Base-by-base conservation (phyloP, 2,888 invertebrate species). In the Eristalis intricaria region DNA sequence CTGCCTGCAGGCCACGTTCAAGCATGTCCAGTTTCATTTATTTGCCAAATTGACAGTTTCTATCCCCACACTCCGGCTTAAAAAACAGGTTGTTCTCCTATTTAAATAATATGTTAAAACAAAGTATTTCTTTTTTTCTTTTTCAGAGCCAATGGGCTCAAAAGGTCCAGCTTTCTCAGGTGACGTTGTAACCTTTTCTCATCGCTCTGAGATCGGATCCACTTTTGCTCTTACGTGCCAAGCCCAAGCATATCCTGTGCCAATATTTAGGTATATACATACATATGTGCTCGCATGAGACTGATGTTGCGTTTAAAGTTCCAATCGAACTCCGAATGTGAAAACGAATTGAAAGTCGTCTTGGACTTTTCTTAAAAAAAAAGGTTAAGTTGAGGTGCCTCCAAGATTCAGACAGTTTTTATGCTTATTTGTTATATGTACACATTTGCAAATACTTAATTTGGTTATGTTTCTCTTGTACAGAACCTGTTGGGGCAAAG, bases 111-210 rank as follows among this genome's bases (percentile, higher is more conserved):
- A 38, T 13, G 4, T 38, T 2, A 58, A 29, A 70, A n/a, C 26
- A 68, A 63, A 91, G 3, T 19, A 3, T 43, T 43, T 19, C 7
- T 50, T 23, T 32, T 3, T 29, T 70, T 66, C 13, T 2, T 56
- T 88, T 85, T 22, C 66, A 95, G 95, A 95, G 91, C 95, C 95
- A 4, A 94, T 96, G 85, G 95, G 95, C 90, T 94, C 94, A 89
- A 95, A 95, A 93, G 94, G 94, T 86, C 95, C 95, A 89, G 94
- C 94, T 77, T 95, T 96, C 91, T 95, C 95, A 10, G 95, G 95
- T 89, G 95, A 95, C 90, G 95, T 95, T 64, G 95, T 95, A 93
- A 94, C 94, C 90, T 94, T 94, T 50, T 50, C 50, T 8, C 50
- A 50, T 50, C 50, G 50, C 19, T 50, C 50, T 19, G 50, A 50